Evolutionary conservation across 2,113 vertebrate genomes (phyloP).

Genomic region (Cranoglanis bouderius): DNA sequence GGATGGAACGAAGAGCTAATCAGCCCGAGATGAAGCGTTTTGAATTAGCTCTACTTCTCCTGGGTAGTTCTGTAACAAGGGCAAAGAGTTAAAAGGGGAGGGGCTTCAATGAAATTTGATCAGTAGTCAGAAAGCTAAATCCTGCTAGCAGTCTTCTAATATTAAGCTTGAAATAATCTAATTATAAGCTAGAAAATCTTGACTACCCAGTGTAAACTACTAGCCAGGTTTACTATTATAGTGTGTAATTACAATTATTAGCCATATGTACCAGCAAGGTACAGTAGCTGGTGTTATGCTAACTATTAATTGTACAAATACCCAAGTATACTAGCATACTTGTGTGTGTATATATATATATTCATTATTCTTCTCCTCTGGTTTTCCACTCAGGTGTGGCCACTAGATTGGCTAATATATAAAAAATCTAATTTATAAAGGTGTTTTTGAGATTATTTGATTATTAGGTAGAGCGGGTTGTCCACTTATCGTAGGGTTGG

Average conservation of each 20-base stretch:
- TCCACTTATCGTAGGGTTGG: too few species aligned
- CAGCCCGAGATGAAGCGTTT: constrained; percentile 26
- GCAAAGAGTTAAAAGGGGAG: neutral
- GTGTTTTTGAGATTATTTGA: neutral
- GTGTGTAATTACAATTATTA: neutral
- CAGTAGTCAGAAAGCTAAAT: neutral
- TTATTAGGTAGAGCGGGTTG: too few species aligned
- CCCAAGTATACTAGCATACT: neutral
- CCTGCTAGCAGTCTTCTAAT: neutral
- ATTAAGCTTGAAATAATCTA: neutral
- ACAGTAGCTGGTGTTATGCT: neutral
- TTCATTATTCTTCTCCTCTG: too few species aligned
- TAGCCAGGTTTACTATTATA: neutral
- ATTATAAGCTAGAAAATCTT: neutral
- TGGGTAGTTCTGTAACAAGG: neutral
- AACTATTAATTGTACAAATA: neutral
- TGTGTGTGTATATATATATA: too few species aligned
- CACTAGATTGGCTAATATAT: neutral
- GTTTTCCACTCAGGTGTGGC: too few species aligned
- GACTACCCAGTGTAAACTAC: neutral
- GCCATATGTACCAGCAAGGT: neutral
- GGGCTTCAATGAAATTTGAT: neutral
- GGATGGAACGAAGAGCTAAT: constrained; percentile 51
- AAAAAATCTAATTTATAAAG: neutral
- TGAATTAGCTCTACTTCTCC: constrained; percentile 25